Evolutionary conservation across 1,140 invertebrate species (phyloP).

Genomic region (Penaeus japonicus): DNA sequence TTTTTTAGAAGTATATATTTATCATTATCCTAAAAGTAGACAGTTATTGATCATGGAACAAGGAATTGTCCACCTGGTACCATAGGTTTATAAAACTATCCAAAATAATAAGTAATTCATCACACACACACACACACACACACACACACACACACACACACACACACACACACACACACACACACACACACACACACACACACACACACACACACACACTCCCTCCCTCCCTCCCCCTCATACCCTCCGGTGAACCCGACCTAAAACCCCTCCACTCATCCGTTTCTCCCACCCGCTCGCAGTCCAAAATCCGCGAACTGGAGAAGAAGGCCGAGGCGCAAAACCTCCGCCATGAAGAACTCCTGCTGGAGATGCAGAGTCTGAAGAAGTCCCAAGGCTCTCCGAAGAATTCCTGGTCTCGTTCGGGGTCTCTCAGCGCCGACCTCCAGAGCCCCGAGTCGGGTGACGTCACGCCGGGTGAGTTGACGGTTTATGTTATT

Average conservation of each 20-base stretch:
- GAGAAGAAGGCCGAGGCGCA: constrained; percentile 86
- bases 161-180: too few relatives aligned
- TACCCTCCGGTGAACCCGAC: neutral
- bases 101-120: too few relatives aligned
- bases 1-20: too few relatives aligned
- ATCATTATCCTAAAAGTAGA: too few relatives aligned
- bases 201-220: too few relatives aligned
- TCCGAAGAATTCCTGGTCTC: constrained; percentile 56
- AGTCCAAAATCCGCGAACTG: constrained; percentile 82
- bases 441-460: constrained; percentile 57
- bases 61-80: too few relatives aligned
- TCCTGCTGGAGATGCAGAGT: constrained; percentile 82
- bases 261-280: neutral
- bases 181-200: too few relatives aligned
- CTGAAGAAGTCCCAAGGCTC: constrained; percentile 62
- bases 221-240: neutral
- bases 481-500: neutral
- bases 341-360: constrained; percentile 86
- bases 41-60: too few relatives aligned
- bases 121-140: too few relatives aligned
- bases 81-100: too few relatives aligned
- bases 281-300: constrained; percentile 59
- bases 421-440: constrained; percentile 56
- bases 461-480: constrained; percentile 55
- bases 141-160: too few relatives aligned